Conservation (phyloP, 2,797 vertebrate species). For the Manis pentadactyla region DNA sequence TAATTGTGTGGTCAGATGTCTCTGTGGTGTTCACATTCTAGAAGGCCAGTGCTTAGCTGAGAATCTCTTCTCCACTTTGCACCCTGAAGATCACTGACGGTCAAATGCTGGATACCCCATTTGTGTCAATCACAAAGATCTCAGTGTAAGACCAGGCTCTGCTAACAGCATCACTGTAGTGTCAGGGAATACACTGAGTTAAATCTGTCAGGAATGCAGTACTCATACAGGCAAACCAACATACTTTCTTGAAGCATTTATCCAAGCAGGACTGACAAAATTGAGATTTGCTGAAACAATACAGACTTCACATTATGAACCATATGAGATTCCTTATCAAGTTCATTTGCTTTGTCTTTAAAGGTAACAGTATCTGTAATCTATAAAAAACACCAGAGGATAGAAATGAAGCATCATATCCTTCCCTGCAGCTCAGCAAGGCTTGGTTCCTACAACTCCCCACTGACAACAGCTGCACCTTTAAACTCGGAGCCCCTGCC, state of each 20-base stretch:
- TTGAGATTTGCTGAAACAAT: constrained; percentile 94
- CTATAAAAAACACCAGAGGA: constrained; percentile 86
- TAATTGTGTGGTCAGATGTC: constrained; percentile 88
- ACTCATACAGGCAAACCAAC: constrained; percentile 93
- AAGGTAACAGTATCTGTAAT: constrained; percentile 93
- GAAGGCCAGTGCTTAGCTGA: constrained; percentile 92
- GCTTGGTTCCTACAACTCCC: background rate
- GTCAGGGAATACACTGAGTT: constrained; percentile 92
- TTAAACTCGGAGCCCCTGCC: background rate
- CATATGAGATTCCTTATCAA: constrained; percentile 92
- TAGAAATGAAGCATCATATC: background rate
- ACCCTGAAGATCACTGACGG: constrained; percentile 87
- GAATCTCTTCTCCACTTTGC: constrained; percentile 88
- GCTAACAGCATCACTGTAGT: constrained; percentile 92
- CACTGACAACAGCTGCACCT: background rate
- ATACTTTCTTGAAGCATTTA: constrained; percentile 90
- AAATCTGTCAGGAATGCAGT: constrained; percentile 92
- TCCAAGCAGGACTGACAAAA: constrained; percentile 93
- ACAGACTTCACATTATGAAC: constrained; percentile 91
- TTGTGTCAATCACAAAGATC: constrained; percentile 93
- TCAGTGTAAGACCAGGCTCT: constrained; percentile 90
- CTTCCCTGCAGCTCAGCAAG: background rate
- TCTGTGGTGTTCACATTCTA: constrained; percentile 93
- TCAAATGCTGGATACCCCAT: constrained; percentile 91
- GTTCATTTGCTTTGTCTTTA: constrained; percentile 94